These are phyloP conservation scores for Caenorhabditis becei DNA, from an alignment of 2,888 invertebrate genomes.

Conservation along the genomic window DNA sequence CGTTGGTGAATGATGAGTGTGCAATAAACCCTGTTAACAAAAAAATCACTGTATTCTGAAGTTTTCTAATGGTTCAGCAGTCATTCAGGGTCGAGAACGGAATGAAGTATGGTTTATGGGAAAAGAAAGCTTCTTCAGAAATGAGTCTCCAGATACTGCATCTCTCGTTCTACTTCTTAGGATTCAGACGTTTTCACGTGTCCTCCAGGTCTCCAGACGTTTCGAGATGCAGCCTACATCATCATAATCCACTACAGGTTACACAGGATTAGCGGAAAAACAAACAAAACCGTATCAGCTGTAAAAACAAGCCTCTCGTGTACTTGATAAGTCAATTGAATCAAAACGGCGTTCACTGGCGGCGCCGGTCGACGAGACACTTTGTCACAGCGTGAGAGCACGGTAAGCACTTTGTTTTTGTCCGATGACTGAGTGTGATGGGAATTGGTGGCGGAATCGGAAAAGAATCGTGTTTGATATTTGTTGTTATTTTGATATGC, in stretches of 20 bases:
- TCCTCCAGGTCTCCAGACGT: too few species aligned
- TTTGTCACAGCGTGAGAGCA: conserved; percentile 18
- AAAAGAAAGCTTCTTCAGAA: too few species aligned
- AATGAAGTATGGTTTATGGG: too few species aligned
- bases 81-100: too few species aligned
- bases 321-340: conserved; percentile 53
- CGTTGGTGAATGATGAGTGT: conserved; percentile 5
- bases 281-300: conserved; percentile 35
- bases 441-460: neutral
- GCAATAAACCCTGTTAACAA: conserved; percentile 18
- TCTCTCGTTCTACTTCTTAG: too few species aligned
- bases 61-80: too few species aligned
- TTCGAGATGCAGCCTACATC: neutral
- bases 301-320: conserved; percentile 28
- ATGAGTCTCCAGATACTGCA: too few species aligned
- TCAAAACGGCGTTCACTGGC: conserved; percentile 29
- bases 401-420: conserved; percentile 51
- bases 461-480: neutral
- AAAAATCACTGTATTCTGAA: neutral
- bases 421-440: conserved; percentile 1
- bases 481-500: conserved; percentile 5
- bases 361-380: neutral
- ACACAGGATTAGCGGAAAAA: conserved; percentile 37
- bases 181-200: too few species aligned
- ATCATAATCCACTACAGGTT: conserved; percentile 14